Evolutionary conservation across 2,797 vertebrate species (phyloP).

Genomic region (Scomberomorus guttatus): DNA sequence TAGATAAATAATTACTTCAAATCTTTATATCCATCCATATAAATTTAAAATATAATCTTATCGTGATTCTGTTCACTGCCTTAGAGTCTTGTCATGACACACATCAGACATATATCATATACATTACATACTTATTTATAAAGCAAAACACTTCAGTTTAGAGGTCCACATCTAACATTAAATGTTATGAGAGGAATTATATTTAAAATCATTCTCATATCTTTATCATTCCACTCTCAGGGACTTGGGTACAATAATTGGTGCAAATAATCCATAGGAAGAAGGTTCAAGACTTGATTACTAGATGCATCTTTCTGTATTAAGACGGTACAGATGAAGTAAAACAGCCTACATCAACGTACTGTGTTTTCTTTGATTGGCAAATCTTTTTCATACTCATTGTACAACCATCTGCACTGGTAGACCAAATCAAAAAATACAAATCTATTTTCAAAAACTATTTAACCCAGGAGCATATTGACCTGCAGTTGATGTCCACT

Average conservation of each 20-base stretch:
- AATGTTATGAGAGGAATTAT: slow-evolving; percentile 1
- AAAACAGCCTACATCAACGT: slow-evolving; percentile 12
- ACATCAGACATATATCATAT: neutral
- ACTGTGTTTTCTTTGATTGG: slow-evolving; percentile 3
- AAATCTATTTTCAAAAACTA: slow-evolving; percentile 20
- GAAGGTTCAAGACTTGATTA: slow-evolving; percentile 1
- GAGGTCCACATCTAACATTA: neutral
- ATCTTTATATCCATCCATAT: neutral
- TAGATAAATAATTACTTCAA: slow-evolving; percentile 24
- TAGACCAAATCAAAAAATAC: slow-evolving; percentile 29
- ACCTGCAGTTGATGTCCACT: neutral
- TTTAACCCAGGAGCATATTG: neutral
- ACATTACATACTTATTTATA: neutral
- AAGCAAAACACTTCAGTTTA: slow-evolving; percentile 10
- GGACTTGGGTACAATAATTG: neutral
- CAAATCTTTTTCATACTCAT: neutral
- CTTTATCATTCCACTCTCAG: neutral
- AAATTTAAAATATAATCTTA: slow-evolving; percentile 17
- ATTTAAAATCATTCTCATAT: neutral
- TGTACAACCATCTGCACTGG: slow-evolving; percentile 2
- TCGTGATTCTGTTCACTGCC: slow-evolving; percentile 9
- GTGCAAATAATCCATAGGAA: slow-evolving; percentile 6
- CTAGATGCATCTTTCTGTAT: slow-evolving; percentile 4
- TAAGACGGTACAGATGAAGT: neutral
- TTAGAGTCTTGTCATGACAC: slow-evolving; percentile 7